These are phyloP conservation scores for Tipula helvola DNA, from an alignment of 2,888 invertebrate species.

Conservation along the genomic window DNA sequence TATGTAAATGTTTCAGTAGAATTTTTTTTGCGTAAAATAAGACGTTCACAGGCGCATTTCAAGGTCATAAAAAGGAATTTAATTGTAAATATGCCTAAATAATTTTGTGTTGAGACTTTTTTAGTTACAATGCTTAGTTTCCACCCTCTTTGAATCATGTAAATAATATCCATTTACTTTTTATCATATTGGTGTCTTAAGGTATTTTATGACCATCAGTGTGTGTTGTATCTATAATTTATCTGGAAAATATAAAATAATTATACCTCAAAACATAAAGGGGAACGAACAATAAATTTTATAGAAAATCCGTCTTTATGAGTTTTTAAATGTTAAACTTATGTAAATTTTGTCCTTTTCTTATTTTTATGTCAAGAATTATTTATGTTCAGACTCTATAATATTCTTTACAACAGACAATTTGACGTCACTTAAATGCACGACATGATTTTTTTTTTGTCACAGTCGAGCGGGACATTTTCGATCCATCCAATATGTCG, in stretches of 20 bases:
- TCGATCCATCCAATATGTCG: not conserved
- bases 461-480: too few species aligned
- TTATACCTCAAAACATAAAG: not conserved
- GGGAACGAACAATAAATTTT: not conserved
- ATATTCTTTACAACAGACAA: not conserved
- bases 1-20: too few species aligned
- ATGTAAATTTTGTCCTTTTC: not conserved
- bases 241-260: not conserved
- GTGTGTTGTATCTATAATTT: not conserved
- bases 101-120: too few species aligned
- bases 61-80: too few species aligned
- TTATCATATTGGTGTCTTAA: not conserved
- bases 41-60: too few species aligned
- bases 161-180: not conserved
- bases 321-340: not conserved
- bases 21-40: too few species aligned
- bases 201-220: not conserved
- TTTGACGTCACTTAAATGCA: not conserved
- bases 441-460: too few species aligned
- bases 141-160: too few species aligned
- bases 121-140: too few species aligned
- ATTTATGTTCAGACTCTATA: not conserved
- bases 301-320: not conserved
- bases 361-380: not conserved
- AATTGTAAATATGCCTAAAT: too few species aligned